Evolutionary conservation across 2,888 invertebrate species (phyloP).

Genomic region (Stictocephala bisonia): DNA sequence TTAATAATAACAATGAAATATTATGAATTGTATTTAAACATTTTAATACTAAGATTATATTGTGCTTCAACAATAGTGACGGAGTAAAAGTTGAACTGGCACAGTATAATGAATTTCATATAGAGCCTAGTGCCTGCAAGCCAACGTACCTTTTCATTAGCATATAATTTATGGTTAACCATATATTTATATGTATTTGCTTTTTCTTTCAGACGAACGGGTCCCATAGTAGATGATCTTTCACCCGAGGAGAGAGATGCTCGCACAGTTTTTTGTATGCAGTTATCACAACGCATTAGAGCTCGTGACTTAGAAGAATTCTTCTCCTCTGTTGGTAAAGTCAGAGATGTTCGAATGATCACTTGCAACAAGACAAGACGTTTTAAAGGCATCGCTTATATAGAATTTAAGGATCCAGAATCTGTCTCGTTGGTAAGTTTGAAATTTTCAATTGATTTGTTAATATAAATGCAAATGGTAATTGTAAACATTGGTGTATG

Average conservation of each 20-base stretch:
- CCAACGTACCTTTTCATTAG: no score
- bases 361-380: conserved; percentile 98
- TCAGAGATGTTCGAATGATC: conserved; percentile 97
- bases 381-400: conserved; percentile 99
- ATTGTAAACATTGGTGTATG: no score
- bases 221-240: conserved; percentile 75
- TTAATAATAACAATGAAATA: no score
- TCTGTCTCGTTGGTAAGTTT: conserved; percentile 89
- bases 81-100: no score
- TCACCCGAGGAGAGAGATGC: conserved; percentile 98
- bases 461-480: background rate
- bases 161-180: no score
- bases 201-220: conserved; percentile 65
- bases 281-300: conserved; percentile 92
- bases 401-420: conserved; percentile 98
- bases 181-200: no score
- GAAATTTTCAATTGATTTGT: background rate
- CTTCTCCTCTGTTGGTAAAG: conserved; percentile 98
- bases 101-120: no score
- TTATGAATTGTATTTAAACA: no score
- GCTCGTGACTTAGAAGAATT: conserved; percentile 98
- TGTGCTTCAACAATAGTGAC: no score
- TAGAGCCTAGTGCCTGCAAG: no score
- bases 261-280: conserved; percentile 99
- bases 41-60: no score